phyloP scores from a whole-genome alignment of 2,797 vertebrate species.

The Spondyliosoma cantharus region DNA sequence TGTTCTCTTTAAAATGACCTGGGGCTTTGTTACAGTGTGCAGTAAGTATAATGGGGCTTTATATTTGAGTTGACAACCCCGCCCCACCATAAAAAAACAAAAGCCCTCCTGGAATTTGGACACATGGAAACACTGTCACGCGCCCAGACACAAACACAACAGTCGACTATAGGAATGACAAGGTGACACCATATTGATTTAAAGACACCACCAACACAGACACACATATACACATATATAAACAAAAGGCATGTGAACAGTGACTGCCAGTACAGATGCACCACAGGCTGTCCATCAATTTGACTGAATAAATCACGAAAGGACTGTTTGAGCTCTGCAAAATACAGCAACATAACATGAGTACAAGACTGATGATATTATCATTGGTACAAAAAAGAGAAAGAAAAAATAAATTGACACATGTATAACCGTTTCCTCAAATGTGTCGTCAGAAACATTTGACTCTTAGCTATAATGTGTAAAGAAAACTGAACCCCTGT shows the following conservation, averaged over 20 bases:
- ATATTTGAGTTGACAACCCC: constrained; percentile 8
- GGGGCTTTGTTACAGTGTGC: not conserved
- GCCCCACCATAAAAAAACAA: constrained; percentile 9
- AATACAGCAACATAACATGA: not conserved
- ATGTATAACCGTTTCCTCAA: not conserved
- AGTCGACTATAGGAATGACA: constrained; percentile 43
- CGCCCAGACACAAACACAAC: constrained; percentile 15
- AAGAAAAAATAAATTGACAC: not conserved
- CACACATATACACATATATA: constrained; percentile 29
- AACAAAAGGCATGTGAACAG: constrained; percentile 41
- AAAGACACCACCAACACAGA: constrained; percentile 26
- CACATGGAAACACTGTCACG: constrained; percentile 14
- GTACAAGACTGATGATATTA: constrained; percentile 4
- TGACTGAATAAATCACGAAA: not conserved
- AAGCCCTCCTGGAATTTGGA: constrained; percentile 41
- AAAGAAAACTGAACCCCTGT: not conserved
- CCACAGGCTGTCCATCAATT: constrained; percentile 1
- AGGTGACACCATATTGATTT: constrained; percentile 52
- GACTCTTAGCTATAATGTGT: not conserved
- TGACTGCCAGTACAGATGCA: constrained; percentile 20
- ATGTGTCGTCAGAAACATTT: not conserved
- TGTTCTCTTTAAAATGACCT: not conserved
- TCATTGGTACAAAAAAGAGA: not conserved
- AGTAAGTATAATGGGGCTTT: not conserved
- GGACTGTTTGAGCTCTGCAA: no score